A percentile compares a stretch with the other conserved stretches of the same genome.
phyloP scores from a whole-genome alignment of 2,888 invertebrate genomes.

The Dicyrtoma fusca region DNA sequence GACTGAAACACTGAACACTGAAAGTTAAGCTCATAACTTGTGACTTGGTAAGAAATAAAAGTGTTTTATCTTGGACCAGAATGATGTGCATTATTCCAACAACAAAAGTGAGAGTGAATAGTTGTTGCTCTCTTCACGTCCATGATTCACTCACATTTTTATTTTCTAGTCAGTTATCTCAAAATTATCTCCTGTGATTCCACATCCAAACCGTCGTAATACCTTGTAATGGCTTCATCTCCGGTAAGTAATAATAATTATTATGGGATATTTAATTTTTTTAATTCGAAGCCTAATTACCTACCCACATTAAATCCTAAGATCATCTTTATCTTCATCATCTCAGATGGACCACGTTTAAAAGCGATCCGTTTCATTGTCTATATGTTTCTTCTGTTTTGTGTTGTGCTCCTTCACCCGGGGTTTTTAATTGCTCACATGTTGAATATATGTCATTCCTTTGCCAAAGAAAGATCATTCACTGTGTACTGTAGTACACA shows the following conservation, averaged over 20 bases:
- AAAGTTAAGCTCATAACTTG: slow-evolving; percentile 1
- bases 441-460: no score
- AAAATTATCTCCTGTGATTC: slow-evolving; percentile 2
- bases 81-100: slow-evolving; percentile 15
- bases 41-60: slow-evolving; percentile 2
- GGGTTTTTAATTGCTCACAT: no score
- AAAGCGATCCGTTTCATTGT: background rate
- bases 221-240: slow-evolving; percentile 36
- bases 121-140: slow-evolving; percentile 10
- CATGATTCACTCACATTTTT: slow-evolving; percentile 13
- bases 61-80: slow-evolving; percentile 1
- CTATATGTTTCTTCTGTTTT: no score
- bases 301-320: no score
- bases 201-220: no score
- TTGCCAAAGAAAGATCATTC: background rate
- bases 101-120: slow-evolving; percentile 14
- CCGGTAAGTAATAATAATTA: slow-evolving; percentile 25
- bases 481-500: no score
- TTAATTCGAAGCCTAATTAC: no score
- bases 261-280: background rate
- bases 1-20: no score
- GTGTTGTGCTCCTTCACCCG: no score
- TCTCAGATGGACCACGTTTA: no score
- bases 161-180: slow-evolving; percentile 6
- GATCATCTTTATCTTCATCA: no score